phyloP scores from a whole-genome alignment of 1,140 invertebrate species.

The Diorhabda elongata region DNA sequence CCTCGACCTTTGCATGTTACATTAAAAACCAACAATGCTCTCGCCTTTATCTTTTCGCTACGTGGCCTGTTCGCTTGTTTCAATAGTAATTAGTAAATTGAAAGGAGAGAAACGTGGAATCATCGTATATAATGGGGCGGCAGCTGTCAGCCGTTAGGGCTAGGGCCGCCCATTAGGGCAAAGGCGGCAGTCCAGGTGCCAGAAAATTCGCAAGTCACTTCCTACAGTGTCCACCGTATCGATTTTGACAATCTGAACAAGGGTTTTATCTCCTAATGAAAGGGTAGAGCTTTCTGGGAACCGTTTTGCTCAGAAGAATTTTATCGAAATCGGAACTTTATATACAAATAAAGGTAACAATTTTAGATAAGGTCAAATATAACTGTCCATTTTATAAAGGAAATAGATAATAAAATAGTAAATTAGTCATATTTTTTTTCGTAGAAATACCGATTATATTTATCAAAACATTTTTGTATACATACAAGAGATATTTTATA shows the following conservation, averaged over 20 bases:
- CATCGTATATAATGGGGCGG: slow-evolving; percentile 38
- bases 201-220: slow-evolving; percentile 37
- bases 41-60: slow-evolving; percentile 15
- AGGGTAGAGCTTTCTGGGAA: slow-evolving; percentile 6
- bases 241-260: slow-evolving; percentile 19
- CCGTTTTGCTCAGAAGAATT: background rate
- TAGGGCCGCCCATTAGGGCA: slow-evolving; percentile 31
- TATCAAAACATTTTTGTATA: too few relatives aligned
- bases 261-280: slow-evolving; percentile 15
- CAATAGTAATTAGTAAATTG: slow-evolving; percentile 36
- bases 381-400: too few relatives aligned
- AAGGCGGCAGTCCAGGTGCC: slow-evolving; percentile 34
- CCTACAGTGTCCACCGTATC: slow-evolving; percentile 15
- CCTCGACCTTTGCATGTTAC: slow-evolving; percentile 9
- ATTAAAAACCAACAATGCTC: slow-evolving; percentile 7
- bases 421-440: too few relatives aligned
- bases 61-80: slow-evolving; percentile 10
- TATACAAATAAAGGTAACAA: background rate
- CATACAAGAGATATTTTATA: too few relatives aligned
- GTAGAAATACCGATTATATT: too few relatives aligned
- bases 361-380: too few relatives aligned
- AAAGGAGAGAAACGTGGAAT: slow-evolving; percentile 34
- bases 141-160: slow-evolving; percentile 29
- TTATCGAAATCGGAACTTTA: background rate
- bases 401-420: too few relatives aligned